Base-by-base conservation (phyloP, 2,888 invertebrate species). In the Seira musarum region DNA sequence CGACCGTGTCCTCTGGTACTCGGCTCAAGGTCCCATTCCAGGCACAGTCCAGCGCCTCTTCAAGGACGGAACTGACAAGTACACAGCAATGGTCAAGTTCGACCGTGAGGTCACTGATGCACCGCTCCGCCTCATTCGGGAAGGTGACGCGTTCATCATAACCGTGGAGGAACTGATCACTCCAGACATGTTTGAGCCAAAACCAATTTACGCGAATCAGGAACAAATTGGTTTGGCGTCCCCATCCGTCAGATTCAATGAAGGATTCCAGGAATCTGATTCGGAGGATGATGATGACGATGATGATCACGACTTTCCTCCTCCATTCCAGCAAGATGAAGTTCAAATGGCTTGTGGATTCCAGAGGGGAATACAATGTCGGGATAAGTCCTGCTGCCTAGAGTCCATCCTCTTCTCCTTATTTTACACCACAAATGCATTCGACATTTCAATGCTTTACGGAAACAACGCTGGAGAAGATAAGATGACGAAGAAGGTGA, bases 31-130 rank as follows among this genome's bases (percentile, higher is more conserved):
- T 21, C 83, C 81, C 1, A 53, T 83, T 19, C 83, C 81, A 10
- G 83, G 83, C 17, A 81, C 64, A 13, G 79, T 81, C 2, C 61
- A 65, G 15, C 66, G 79, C 8, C 71, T 83, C 6, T 83, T 72
- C 19, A 83, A 83, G 53, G 83, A 83, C 53, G 83, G 83, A 0
- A 81, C 79, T 3, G 83, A 83, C 25, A 83, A 83, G 49, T 83
- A 83, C 64, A 83, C 83, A 22, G 83, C 83, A 8, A 79, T 81
- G 35, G 83, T 83, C n/a, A 76, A 83, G 70, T 83, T 83, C 68
- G 83, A 83, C 21, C 65, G 82, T n/a, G 83, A 80, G 49, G 19
- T 75, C 8, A 53, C n/a, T 0, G 65, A 76, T 17, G 74, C 76
- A 60, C 82, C 83, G 0, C 46, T 83, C 15, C 63, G 80, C 15